Conservation (phyloP, 2,797 vertebrate species). For the Pyrrhura leucotis region DNA sequence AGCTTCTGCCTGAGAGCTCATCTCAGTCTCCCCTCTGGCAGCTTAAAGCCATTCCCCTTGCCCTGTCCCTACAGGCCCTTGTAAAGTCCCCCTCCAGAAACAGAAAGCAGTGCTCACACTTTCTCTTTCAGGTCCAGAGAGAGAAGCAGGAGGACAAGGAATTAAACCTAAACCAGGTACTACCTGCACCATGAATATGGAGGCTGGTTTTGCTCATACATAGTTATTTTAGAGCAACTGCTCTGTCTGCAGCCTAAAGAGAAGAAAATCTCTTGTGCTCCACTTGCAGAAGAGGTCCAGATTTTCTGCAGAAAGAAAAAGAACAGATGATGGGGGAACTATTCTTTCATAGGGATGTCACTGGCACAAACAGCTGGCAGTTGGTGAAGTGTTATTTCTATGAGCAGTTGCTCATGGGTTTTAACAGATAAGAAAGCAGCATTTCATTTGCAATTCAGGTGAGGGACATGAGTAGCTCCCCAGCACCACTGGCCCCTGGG, state of each 20-base stretch:
- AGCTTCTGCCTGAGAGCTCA: background rate
- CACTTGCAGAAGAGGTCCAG: background rate
- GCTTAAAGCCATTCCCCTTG: background rate
- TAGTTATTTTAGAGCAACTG: background rate
- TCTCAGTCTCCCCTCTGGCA: background rate
- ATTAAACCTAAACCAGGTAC: background rate
- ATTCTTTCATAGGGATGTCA: conserved; percentile 31
- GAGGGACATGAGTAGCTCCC: background rate
- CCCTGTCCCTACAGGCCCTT: background rate
- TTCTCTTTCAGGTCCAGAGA: background rate
- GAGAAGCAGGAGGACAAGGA: background rate
- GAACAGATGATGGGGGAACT: conserved; percentile 2
- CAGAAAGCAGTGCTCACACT: background rate
- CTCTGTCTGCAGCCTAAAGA: background rate
- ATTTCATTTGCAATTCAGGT: conserved; percentile 44
- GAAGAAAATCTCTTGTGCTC: background rate
- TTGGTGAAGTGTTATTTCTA: conserved; percentile 51
- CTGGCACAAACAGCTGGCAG: conserved; percentile 64
- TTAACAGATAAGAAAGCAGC: conserved; percentile 52
- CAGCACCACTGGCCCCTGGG: background rate
- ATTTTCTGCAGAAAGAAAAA: conserved; percentile 25
- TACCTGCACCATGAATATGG: background rate
- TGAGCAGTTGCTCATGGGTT: conserved; percentile 26
- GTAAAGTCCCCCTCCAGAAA: background rate
- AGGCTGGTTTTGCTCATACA: background rate